phyloP scores from a whole-genome alignment of 2,113 vertebrate species.

The Stomatorhinus ivindoensis region DNA sequence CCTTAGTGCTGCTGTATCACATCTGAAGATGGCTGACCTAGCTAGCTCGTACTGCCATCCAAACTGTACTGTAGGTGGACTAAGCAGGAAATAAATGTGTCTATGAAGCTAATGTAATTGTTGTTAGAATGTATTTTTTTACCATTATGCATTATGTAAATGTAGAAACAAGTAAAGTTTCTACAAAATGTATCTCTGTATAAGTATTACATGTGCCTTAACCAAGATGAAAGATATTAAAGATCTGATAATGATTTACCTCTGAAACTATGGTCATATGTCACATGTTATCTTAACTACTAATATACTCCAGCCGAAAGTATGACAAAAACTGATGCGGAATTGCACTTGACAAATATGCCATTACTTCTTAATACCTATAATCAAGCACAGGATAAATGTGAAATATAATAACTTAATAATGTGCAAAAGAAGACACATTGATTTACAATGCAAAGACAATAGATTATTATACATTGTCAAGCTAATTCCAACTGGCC shows the following conservation, averaged over 20 bases:
- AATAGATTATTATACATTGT: constrained; percentile 38
- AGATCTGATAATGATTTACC: background rate
- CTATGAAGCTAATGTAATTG: background rate
- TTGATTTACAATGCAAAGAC: constrained; percentile 37
- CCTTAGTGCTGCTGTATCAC: background rate
- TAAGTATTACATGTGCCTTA: background rate
- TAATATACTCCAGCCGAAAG: background rate
- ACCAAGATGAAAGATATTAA: background rate
- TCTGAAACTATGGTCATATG: background rate
- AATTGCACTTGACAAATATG: background rate
- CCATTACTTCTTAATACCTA: background rate
- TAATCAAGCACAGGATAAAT: background rate
- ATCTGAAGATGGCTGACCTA: background rate
- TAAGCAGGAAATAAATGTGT: background rate
- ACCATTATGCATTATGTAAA: background rate
- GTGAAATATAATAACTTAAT: background rate
- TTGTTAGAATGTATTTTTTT: background rate
- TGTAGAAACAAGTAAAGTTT: background rate
- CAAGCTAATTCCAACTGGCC: constrained; percentile 40
- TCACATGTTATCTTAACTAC: background rate
- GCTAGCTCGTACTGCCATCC: background rate
- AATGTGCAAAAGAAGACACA: constrained; percentile 20
- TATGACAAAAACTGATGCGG: background rate
- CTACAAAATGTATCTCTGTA: background rate
- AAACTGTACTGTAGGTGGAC: background rate